A percentile compares a stretch with the other conserved stretches of the same genome.
phyloP scores from a whole-genome alignment of 2,888 invertebrate genomes.

The Nephrotoma appendiculata region DNA sequence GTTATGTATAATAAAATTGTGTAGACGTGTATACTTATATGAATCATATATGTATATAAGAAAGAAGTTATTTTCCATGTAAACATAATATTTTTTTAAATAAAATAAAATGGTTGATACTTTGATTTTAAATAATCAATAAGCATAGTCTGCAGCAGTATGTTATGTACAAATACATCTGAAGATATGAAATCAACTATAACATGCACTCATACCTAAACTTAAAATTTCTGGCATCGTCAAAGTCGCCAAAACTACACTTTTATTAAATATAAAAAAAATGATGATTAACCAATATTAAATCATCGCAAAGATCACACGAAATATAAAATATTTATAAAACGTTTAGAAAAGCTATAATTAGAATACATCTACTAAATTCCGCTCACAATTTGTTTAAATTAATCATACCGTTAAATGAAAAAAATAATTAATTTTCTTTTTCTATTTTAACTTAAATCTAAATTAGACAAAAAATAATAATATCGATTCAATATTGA shows the following conservation, averaged over 20 bases:
- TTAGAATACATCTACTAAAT: neutral
- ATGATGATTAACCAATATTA: neutral
- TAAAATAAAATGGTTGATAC: neutral
- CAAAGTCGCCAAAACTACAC: neutral
- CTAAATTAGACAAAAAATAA: neutral
- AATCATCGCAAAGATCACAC: neutral
- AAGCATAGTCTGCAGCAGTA: neutral
- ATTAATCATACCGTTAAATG: neutral
- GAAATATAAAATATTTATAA: neutral
- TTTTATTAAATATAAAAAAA: neutral
- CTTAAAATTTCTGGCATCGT: neutral
- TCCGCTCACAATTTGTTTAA: neutral
- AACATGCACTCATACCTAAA: neutral
- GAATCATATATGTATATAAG: neutral
- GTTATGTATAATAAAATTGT: neutral
- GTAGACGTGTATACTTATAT: neutral
- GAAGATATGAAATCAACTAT: neutral
- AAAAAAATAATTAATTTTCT: neutral
- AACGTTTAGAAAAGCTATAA: neutral
- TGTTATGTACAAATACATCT: neutral
- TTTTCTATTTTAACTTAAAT: neutral
- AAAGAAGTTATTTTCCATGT: neutral
- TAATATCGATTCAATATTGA: neutral
- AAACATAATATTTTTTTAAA: neutral
- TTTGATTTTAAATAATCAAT: neutral